Evolutionary conservation across 2,797 vertebrate species (phyloP), one percentile per base, ranked within the genome.

Genomic region (Knipowitschia caucasica): DNA sequence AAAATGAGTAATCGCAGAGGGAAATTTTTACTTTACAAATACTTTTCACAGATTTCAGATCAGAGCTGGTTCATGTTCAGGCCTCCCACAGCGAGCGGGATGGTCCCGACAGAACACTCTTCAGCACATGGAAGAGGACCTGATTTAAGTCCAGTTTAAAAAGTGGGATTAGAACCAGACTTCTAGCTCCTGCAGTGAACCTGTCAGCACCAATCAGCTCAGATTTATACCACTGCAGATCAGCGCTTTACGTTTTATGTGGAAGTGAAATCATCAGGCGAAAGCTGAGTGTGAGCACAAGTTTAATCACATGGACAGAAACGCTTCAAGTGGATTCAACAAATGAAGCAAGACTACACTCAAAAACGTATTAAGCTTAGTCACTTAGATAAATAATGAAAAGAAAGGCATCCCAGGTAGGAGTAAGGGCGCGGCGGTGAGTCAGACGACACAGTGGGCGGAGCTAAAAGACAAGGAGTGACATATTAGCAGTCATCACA

Each of bases 171-270:
- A 44, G 42, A 44, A 17, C 24, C 42, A 44, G 23, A 44, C n/a
- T 44, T 44, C 42, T 24, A 44, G 11, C 14, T 44, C 42, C 42
- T 44, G 42, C 9, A n/a, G 42, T 4, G 42, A 26, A n/a, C 14
- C 42, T 44, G 42, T 44, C 42, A 44, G 42, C 42, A 27, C 42
- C 42, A 44, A 17, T 25, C 23, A 44, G 42, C 42, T n/a, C 24
- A 27, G 14, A 44, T 44, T 44, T 26, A 27, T 26, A 17, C 42
- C 42, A 26, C 42, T 15, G 24, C 24, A 15, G 12, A 7, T 26
- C 40, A 26, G n/a, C 7, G n/a, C 26, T 44, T 11, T 23, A 23
- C 2, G n/a, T n/a, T n/a, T n/a, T n/a, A 20, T 20, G 18, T 38
- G 18, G 36, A 1, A 18, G 20, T 7, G 8, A 38, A 38, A 38